Conservation (phyloP, 2,888 invertebrate species). For the Cryptocephalus moraei region DNA sequence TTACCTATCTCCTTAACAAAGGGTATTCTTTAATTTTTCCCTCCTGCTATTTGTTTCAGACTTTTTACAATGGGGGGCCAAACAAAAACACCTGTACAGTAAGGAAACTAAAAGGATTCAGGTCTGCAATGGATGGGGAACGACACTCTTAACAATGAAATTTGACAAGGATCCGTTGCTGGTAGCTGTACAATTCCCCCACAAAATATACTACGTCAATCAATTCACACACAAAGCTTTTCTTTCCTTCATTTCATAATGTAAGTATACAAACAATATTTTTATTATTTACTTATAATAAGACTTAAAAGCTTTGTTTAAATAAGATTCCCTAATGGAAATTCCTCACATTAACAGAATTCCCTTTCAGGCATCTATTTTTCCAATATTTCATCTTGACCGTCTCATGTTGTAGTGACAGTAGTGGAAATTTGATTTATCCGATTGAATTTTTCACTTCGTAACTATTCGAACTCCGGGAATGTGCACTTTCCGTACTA, state of each 20-base stretch:
- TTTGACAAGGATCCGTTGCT: conserved; percentile 18
- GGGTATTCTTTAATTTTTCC: not conserved
- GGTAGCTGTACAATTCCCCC: conserved; percentile 20
- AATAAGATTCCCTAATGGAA: too few species aligned
- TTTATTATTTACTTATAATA: not conserved
- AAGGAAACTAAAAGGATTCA: not conserved
- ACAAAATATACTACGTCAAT: not conserved
- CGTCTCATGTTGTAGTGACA: too few species aligned
- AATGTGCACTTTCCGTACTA: too few species aligned
- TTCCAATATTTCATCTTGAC: too few species aligned
- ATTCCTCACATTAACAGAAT: too few species aligned
- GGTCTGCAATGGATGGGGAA: conserved; percentile 12
- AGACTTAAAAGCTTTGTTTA: too few species aligned
- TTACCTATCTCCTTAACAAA: too few species aligned
- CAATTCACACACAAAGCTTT: conserved; percentile 19
- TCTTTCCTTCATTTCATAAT: conserved; percentile 24
- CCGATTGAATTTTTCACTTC: too few species aligned
- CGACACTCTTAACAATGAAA: conserved; percentile 20
- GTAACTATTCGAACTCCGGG: too few species aligned
- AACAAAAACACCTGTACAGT: conserved; percentile 16
- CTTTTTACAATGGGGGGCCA: conserved; percentile 32
- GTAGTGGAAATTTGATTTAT: too few species aligned
- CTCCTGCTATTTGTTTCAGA: not conserved
- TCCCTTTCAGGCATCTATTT: too few species aligned
- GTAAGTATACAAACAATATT: conserved; percentile 16